These are phyloP conservation scores for Cephus spinipes DNA, from an alignment of 2,888 invertebrate species.

Conservation along the genomic window DNA sequence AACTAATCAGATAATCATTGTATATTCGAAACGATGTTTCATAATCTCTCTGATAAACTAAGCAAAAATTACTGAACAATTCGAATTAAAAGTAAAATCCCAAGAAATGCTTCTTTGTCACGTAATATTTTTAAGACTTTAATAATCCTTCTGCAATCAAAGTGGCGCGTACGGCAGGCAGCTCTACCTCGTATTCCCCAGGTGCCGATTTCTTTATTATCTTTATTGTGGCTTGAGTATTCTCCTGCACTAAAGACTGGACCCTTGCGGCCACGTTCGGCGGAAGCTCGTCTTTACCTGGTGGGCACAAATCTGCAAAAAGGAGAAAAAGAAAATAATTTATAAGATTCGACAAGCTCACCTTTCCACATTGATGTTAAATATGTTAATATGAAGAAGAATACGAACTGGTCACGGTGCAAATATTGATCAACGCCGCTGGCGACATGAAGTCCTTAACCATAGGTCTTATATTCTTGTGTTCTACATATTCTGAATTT, in stretches of 20 bases:
- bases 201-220: conserved; percentile 26
- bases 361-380: not conserved
- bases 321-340: not conserved
- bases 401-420: conserved; percentile 47
- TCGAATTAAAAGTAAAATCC: not conserved
- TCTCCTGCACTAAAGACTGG: conserved; percentile 15
- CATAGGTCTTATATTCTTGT: conserved; percentile 55
- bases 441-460: conserved; percentile 54
- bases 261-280: conserved; percentile 27
- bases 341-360: not conserved
- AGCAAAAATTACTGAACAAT: not conserved
- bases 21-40: not conserved
- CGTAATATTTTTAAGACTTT: not conserved
- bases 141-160: conserved; percentile 34
- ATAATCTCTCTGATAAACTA: not conserved
- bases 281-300: conserved; percentile 26
- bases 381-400: not conserved
- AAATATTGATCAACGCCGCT: conserved; percentile 40
- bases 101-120: not conserved
- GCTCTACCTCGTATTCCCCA: conserved; percentile 40
- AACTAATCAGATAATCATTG: not conserved
- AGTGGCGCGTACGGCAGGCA: conserved; percentile 37
- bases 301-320: conserved; percentile 32
- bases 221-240: conserved; percentile 28
- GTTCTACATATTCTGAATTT: conserved; percentile 46